Conservation (phyloP, 1,140 invertebrate genomes). For the Drosophila kepulauana region DNA sequence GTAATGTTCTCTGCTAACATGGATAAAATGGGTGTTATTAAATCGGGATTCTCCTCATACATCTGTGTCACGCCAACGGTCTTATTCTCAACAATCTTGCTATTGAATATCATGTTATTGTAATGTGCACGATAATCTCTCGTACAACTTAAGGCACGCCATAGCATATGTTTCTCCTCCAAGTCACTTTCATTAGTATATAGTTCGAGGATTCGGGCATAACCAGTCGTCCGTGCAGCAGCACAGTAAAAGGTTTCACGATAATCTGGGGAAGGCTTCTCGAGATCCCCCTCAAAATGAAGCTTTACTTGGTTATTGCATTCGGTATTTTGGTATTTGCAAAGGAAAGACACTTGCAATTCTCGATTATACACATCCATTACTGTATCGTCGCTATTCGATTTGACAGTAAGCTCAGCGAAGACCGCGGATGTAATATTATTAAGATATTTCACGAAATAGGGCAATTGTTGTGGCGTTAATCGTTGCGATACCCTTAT, state of each 20-base stretch:
- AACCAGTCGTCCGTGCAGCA: neutral
- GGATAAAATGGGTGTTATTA: neutral
- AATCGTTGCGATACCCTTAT: conserved; percentile 46
- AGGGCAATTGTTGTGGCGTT: conserved; percentile 40
- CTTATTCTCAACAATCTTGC: neutral
- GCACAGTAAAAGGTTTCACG: conserved; percentile 1
- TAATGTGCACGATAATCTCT: neutral
- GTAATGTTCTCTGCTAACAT: neutral
- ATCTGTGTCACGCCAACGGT: neutral
- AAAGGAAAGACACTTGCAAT: conserved; percentile 85
- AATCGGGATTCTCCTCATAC: neutral
- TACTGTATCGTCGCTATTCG: conserved; percentile 41
- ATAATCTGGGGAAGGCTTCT: conserved; percentile 51
- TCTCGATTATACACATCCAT: conserved; percentile 77
- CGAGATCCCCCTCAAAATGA: conserved; percentile 7
- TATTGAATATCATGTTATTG: neutral
- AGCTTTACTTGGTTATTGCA: conserved; percentile 81
- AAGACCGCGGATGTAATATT: conserved; percentile 49
- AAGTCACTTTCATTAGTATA: neutral
- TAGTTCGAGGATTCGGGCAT: neutral
- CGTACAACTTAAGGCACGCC: neutral
- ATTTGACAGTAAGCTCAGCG: conserved; percentile 53
- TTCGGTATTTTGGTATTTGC: conserved; percentile 82
- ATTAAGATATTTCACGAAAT: conserved; percentile 54
- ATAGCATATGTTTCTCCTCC: neutral